Base-by-base conservation (phyloP, 2,113 vertebrate genomes). In the Phalacrocorax pelagicus region DNA sequence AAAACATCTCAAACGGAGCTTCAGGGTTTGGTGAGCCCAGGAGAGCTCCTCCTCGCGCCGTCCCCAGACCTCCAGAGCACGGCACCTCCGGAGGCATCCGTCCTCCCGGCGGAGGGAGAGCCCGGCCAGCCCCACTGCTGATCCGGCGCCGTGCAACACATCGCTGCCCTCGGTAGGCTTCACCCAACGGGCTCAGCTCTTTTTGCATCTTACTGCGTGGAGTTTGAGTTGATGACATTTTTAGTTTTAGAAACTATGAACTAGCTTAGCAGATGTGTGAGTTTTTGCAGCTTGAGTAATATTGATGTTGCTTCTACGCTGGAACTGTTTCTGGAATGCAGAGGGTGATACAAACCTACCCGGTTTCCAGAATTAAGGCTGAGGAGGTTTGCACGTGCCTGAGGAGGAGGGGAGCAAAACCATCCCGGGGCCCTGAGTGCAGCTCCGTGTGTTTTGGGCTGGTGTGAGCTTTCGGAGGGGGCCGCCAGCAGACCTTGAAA, bases 61-160 rank as follows among this genome's bases (percentile, higher is more conserved):
- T 62, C n/a, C 61, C 40, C 40, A 19, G 38, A 10, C 15, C 63
- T 47, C 59, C 77, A 6, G 24, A 42, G 51, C 34, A 5, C 0
- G 4, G 57, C 57, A 26, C 1, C 23, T 69, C 82, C 0, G 1
- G 69, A 21, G 24, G 9, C 38, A 5, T 19, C 38, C 1, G 0
- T 18, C 61, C 22, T 81, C 24, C 52, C 0, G 3, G 36, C 0
- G 2, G 21, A 22, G n/a, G 38, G 47, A 46, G 15, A 27, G 9
- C 42, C 3, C 2, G 63, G 65, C 42, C 40, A 26, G 9, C 44
- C 59, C 32, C 38, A 2, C 22, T 1, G 2, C 51, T 4, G 27
- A 9, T 26, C 78, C 13, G 0, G 1, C 6, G 73, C 81, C 27
- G 0, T 9, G 27, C 44, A 4, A 13, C 2, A 3, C 2, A 2